Conservation (phyloP, 2,113 vertebrate genomes). For the Cyprinus carpio region DNA sequence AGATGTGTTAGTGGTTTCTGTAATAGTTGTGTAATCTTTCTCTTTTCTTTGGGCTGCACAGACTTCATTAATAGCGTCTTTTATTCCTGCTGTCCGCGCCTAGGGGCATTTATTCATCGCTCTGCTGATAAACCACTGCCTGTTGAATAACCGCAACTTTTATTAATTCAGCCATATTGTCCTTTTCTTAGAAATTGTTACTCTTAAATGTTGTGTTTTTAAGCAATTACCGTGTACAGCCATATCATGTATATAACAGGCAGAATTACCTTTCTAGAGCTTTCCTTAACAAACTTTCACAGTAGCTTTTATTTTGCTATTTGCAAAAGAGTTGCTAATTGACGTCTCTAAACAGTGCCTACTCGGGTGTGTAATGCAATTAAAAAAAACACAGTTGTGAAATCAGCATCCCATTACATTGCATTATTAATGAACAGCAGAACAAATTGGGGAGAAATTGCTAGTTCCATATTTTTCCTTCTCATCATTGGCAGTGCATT, state of each 20-base stretch:
- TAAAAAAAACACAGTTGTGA: conserved; percentile 53
- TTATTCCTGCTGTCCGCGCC: conserved; percentile 59
- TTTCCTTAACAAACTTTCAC: conserved; percentile 56
- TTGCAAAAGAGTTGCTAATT: conserved; percentile 58
- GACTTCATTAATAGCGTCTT: conserved; percentile 64
- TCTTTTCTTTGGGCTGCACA: conserved; percentile 52
- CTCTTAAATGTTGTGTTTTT: conserved; percentile 52
- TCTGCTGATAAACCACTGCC: conserved; percentile 47
- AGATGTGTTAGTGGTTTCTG: neutral
- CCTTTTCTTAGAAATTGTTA: conserved; percentile 57
- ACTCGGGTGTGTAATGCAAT: conserved; percentile 62
- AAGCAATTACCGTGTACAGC: conserved; percentile 57
- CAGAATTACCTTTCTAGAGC: conserved; percentile 27
- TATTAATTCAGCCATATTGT: conserved; percentile 59
- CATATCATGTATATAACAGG: conserved; percentile 56
- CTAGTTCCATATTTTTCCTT: conserved; percentile 50
- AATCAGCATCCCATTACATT: conserved; percentile 35
- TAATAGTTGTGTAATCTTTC: conserved; percentile 31
- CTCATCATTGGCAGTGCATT: conserved; percentile 52
- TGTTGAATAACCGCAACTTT: conserved; percentile 53
- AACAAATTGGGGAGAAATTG: conserved; percentile 48
- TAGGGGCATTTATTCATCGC: conserved; percentile 61
- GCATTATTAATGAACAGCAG: conserved; percentile 49
- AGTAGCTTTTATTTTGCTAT: conserved; percentile 45
- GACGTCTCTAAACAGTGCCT: conserved; percentile 65